phyloP scores from a whole-genome alignment of 2,888 invertebrate genomes.

The Drosophila tripunctata region DNA sequence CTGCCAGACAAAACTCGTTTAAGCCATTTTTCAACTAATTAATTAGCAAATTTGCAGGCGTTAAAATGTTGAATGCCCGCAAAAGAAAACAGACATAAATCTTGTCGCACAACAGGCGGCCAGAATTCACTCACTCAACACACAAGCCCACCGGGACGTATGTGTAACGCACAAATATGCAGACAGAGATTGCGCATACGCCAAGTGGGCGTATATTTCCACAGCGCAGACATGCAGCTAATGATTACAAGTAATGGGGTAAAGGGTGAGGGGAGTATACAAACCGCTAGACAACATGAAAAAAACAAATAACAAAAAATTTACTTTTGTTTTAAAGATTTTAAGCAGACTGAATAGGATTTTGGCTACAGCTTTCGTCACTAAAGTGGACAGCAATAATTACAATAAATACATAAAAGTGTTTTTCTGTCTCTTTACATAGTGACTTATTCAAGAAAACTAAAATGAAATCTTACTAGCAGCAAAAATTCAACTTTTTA shows the following conservation, averaged over 20 bases:
- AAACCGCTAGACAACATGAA: too few species aligned
- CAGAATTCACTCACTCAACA: too few species aligned
- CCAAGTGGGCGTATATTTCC: conserved; percentile 54
- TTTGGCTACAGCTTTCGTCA: too few species aligned
- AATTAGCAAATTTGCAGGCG: conserved; percentile 76
- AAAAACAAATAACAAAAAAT: too few species aligned
- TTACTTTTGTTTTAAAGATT: too few species aligned
- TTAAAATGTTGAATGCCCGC: conserved; percentile 68
- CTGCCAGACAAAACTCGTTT: conserved; percentile 3
- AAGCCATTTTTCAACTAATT: conserved; percentile 53
- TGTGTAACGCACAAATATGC: conserved; percentile 51
- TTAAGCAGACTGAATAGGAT: too few species aligned
- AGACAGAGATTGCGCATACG: conserved; percentile 57
- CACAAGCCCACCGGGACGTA: conserved; percentile 49
- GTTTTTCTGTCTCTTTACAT: too few species aligned
- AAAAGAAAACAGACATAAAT: conserved; percentile 73
- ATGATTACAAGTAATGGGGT: background rate
- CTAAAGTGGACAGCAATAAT: too few species aligned
- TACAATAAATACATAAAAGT: too few species aligned
- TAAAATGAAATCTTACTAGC: background rate
- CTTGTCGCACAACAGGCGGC: conserved; percentile 68
- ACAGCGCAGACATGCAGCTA: conserved; percentile 10
- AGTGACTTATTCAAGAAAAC: too few species aligned
- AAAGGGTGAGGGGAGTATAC: too few species aligned
- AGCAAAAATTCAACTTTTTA: background rate